Percentiles rank a stretch among this genome's conserved stretches.
Conservation (phyloP, 1,140 invertebrate genomes). For the Calliphora vicina region DNA sequence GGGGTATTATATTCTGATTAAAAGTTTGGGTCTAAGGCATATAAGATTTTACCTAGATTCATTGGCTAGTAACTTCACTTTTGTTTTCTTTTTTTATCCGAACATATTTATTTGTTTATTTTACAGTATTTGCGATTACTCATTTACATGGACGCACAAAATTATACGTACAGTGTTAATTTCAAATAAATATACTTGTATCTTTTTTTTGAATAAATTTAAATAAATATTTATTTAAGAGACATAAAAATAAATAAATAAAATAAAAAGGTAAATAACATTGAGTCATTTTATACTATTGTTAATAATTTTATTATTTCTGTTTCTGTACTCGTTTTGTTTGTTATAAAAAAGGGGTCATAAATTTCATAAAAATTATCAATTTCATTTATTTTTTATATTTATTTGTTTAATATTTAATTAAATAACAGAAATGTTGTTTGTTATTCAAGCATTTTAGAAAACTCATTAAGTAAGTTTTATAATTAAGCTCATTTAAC, state of each 20-base stretch:
- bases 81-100: no score
- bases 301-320: background rate
- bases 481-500: background rate
- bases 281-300: background rate
- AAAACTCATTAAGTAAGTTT: background rate
- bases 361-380: background rate
- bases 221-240: no score
- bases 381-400: background rate
- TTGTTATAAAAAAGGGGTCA: background rate
- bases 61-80: no score
- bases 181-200: background rate
- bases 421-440: background rate
- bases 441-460: background rate
- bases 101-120: no score
- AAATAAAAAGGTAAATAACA: no score
- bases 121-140: no score
- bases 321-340: background rate
- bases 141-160: no score
- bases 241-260: no score
- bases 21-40: no score
- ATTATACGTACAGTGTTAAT: no score
- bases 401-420: background rate
- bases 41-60: no score
- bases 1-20: no score
- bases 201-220: background rate